These are phyloP conservation scores for Pelodiscus sinensis DNA, from an alignment of 2,113 vertebrate species.

Conservation along the genomic window DNA sequence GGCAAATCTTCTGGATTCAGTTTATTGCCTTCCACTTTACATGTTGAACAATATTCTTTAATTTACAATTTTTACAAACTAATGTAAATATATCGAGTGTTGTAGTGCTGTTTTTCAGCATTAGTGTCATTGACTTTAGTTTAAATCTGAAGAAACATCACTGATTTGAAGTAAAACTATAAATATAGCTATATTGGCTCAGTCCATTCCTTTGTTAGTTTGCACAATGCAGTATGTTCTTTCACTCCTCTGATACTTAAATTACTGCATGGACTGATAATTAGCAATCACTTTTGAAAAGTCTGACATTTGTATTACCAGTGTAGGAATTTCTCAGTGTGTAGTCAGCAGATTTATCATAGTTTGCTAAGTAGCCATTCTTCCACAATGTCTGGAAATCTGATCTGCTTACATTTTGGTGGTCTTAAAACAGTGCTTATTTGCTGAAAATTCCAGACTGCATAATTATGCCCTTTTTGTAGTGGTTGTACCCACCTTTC, in stretches of 20 bases:
- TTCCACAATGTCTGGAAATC: neutral
- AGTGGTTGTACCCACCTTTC: constrained; percentile 81
- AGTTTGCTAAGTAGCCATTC: no score
- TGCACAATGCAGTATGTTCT: neutral
- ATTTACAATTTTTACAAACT: neutral
- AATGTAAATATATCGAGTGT: neutral
- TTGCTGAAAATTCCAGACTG: neutral
- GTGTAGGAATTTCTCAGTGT: neutral
- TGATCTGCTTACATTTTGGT: neutral
- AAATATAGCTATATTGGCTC: neutral
- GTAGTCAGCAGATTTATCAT: no score
- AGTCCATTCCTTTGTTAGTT: neutral
- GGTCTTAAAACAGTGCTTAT: neutral
- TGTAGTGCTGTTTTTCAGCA: neutral
- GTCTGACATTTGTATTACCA: no score
- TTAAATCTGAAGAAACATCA: neutral
- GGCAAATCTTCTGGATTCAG: neutral
- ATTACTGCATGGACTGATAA: neutral
- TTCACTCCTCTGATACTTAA: neutral
- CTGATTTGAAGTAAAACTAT: neutral
- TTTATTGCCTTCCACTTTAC: neutral
- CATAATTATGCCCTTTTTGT: neutral
- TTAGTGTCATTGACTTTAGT: neutral
- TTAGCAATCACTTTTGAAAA: neutral
- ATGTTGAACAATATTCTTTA: neutral